Evolutionary conservation across 2,888 invertebrate species (phyloP).

Genomic region (Luperina testacea): DNA sequence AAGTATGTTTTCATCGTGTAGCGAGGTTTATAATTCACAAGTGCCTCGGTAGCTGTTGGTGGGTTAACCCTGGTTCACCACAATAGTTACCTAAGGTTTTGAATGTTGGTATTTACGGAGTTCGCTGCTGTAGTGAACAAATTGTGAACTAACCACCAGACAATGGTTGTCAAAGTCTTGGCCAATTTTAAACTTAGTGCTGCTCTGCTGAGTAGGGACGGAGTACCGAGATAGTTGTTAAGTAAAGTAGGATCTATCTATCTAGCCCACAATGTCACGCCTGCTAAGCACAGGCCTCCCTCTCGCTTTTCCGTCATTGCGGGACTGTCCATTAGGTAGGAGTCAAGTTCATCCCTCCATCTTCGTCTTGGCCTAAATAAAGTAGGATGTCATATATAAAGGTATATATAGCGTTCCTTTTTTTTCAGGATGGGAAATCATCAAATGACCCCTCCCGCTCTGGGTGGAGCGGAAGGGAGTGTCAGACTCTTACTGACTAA

Average conservation of each 20-base stretch:
- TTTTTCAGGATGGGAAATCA: no score
- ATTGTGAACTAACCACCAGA: background rate
- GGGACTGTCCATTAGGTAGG: background rate
- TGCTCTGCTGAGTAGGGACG: background rate
- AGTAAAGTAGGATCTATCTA: background rate
- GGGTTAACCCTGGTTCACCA: background rate
- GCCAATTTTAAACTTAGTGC: slow-evolving; percentile 3
- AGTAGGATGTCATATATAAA: background rate
- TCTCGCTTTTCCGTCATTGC: background rate
- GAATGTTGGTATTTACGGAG: background rate
- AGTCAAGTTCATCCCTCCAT: background rate
- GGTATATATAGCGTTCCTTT: background rate
- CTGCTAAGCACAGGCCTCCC: background rate
- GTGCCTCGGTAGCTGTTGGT: background rate
- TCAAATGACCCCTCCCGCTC: no score
- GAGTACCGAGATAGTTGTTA: background rate
- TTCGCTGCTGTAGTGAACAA: background rate
- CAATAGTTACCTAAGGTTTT: background rate
- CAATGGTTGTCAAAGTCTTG: background rate
- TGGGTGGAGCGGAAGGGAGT: no score
- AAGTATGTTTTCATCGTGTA: background rate
- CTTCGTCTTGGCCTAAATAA: background rate
- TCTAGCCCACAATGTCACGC: background rate
- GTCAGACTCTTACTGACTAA: no score
- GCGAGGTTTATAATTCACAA: background rate